Evolutionary conservation across 2,888 invertebrate genomes (phyloP), one percentile per base, ranked within the genome.

Genomic region (Ashinkailepas kermadecensis): DNA sequence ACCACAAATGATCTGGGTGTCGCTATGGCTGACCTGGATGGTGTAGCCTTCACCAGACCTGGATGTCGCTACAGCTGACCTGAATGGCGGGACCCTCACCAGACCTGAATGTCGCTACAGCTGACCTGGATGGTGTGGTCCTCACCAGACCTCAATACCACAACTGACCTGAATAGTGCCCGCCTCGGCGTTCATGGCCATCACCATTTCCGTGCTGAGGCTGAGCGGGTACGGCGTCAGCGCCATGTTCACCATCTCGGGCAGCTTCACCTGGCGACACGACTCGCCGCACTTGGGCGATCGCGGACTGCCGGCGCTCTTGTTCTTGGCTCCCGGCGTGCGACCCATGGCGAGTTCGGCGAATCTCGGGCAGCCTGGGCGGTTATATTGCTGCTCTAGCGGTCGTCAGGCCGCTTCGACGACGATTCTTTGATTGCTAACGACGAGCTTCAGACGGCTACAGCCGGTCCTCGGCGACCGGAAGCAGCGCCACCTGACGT

Each of bases 141-240:
- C 39, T 39, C 39, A 39, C 39, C 4, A 39, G 39, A 39, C 39
- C 39, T 39, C 39, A 39, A 39, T 39, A 39, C 39, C 57, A 7
- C 12, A 18, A 54, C 54, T 78, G 11, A 82, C 83, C 83, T 84
- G 84, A 25, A 84, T 80, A 12, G 83, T 83, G 74, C 84, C 83
- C 58, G 84, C 84, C 81, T 84, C 84, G 39, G 84, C 83, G 59
- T 84, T 84, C 84, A 84, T 84, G 8, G 84, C 84, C 84, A 84
- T 84, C 67, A 84, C 83, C 84, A 84, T 84, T 80, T 84, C 84
- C 0, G 84, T 84, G 70, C 83, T 84, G 18, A 84, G 83, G 62
- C 83, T 84, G 25, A 84, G 82, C 39, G 84, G 84, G 81, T 84
- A 84, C 0, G 84, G 84, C 11, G 84, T 84, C 70, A 84, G 83